Evolutionary conservation across 2,888 invertebrate species (phyloP), one percentile per base, ranked within the genome.

Genomic region (Lumbricus terrestris): DNA sequence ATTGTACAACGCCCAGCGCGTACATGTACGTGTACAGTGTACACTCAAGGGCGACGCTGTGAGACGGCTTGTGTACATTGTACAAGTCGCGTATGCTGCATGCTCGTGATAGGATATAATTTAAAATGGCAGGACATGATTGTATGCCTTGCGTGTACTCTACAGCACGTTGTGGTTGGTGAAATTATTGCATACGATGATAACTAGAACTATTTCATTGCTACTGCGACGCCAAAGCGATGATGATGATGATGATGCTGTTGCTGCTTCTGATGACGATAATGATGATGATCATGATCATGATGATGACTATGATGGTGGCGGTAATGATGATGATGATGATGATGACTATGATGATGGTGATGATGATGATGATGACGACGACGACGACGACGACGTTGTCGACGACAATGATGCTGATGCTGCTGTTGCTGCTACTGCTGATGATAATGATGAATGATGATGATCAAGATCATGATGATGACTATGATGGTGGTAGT

Each of bases 211-310:
- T 69, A 69, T 69, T 1, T 69, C 69, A n/a, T 13, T 69, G n/a
- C 0, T 29, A n/a, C n/a, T 3, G 20, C 37, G 23, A 85, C 85
- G 85, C 16, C 35, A 16, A 18, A 35, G 85, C 37, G 15, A 85
- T 85, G 42, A 69, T 85, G 34, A 35, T 85, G 85, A 85, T 85
- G 34, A 85, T 85, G 85, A 35, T 85, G 42, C 18, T 85, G 34
- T 35, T 85, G 35, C 34, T 85, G 34, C 3, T 85, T 34, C 16
- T 54, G 69, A 15, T 69, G 89, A 82, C n/a, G 83, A 89, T 34
- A 29, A 82, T 83, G 82, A 37, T 83, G 82, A 89, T 82, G 85
- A 83, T 40, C 38, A 83, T 90, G 82, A 82, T 83, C 34, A 38
- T 38, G 35, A 42, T 34, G 40, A 40, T 23, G 40, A 54, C 2